These are phyloP conservation scores for Xenopus laevis DNA, from an alignment of 2,113 vertebrate genomes.

Conservation along the genomic window DNA sequence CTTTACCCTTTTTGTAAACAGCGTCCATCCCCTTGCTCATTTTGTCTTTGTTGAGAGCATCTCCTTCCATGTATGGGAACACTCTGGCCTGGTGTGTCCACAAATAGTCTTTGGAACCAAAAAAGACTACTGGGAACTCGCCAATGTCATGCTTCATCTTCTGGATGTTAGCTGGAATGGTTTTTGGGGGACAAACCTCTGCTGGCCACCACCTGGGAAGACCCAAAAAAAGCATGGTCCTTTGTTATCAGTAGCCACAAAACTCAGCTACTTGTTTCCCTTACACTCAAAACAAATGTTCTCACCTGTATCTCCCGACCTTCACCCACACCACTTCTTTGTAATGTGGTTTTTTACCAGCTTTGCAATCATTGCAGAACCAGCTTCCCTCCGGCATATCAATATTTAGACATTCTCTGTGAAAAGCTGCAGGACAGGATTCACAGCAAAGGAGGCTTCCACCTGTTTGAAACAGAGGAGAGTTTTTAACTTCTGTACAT, in stretches of 20 bases:
- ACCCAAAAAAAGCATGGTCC: not conserved
- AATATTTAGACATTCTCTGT: constrained; percentile 95
- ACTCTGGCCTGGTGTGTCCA: constrained; percentile 98
- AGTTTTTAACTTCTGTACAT: not conserved
- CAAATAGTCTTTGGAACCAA: constrained; percentile 95
- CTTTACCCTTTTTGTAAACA: constrained; percentile 89
- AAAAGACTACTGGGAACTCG: constrained; percentile 97
- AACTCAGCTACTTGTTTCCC: too few species aligned
- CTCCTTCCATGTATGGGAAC: constrained; percentile 97
- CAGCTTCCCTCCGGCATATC: constrained; percentile 97
- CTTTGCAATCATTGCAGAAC: constrained; percentile 97
- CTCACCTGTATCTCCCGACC: constrained; percentile 93
- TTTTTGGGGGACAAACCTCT: constrained; percentile 91
- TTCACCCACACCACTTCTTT: constrained; percentile 98
- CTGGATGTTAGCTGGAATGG: constrained; percentile 91
- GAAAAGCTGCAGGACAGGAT: constrained; percentile 95
- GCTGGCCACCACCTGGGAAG: constrained; percentile 93
- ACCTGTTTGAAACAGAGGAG: constrained; percentile 61
- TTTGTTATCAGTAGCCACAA: too few species aligned
- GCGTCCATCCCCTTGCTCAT: constrained; percentile 95
- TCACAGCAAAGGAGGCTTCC: constrained; percentile 97
- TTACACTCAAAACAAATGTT: constrained; percentile 39
- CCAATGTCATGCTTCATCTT: constrained; percentile 93
- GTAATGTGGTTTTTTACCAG: constrained; percentile 92
- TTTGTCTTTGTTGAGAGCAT: constrained; percentile 94